phyloP scores from a whole-genome alignment of 2,888 invertebrate genomes.

The Acrobasis suavella region DNA sequence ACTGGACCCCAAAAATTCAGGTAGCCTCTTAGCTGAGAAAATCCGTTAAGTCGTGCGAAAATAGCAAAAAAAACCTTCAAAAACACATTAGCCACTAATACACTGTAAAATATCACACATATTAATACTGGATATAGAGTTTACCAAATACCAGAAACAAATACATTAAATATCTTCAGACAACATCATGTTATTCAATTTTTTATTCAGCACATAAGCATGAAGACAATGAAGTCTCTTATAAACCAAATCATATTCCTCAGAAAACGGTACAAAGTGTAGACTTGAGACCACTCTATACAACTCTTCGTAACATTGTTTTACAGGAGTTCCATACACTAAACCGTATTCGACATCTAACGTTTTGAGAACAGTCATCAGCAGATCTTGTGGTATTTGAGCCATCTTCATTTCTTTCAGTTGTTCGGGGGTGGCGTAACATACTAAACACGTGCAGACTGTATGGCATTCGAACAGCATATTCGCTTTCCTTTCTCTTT shows the following conservation, averaged over 20 bases:
- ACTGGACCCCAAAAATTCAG: too few relatives aligned
- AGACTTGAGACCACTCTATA: not conserved
- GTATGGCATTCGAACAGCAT: not conserved
- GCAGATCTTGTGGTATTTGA: not conserved
- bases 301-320: not conserved
- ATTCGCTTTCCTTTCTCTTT: not conserved
- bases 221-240: constrained; percentile 1
- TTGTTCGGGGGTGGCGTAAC: not conserved
- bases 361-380: not conserved
- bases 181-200: constrained; percentile 7
- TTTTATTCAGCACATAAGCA: constrained; percentile 13
- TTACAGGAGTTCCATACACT: not conserved
- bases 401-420: not conserved
- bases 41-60: too few relatives aligned
- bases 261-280: not conserved
- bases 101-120: too few relatives aligned
- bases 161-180: not conserved
- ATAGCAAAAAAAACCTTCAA: too few relatives aligned
- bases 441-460: constrained; percentile 5
- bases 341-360: not conserved
- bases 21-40: too few relatives aligned
- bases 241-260: constrained; percentile 9
- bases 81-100: too few relatives aligned
- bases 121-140: too few relatives aligned
- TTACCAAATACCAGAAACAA: too few relatives aligned